Conservation (phyloP, 2,113 vertebrate species). For the Microcebus lehilahytsara region DNA sequence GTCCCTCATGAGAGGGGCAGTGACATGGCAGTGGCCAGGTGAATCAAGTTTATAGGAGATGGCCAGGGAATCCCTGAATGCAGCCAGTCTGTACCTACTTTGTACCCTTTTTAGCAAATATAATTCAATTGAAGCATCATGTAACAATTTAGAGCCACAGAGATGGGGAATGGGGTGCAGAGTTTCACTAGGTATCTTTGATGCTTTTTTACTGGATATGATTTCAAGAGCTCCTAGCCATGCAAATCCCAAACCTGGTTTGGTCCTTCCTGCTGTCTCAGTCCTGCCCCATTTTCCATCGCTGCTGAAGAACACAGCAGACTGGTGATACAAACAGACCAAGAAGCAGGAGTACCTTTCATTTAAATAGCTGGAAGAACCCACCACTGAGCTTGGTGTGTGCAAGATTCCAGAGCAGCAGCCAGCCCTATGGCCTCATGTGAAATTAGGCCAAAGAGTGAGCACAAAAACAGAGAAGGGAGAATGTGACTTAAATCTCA, state of each 20-base stretch:
- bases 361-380: neutral
- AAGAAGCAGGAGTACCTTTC: neutral
- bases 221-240: neutral
- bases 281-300: neutral
- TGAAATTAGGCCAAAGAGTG: neutral
- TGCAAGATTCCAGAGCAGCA: neutral
- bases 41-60: neutral
- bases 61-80: neutral
- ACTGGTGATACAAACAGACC: accelerated
- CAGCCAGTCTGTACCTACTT: neutral
- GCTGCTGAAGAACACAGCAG: neutral
- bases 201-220: neutral
- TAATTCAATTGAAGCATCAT: neutral
- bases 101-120: neutral
- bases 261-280: neutral
- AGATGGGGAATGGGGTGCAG: neutral
- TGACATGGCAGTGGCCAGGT: neutral
- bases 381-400: neutral
- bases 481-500: no score
- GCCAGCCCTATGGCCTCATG: accelerated
- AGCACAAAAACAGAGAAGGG: neutral
- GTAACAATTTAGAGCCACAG: no score
- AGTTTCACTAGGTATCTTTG: neutral
- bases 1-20: neutral
- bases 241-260: neutral